A percentile compares a stretch with the other conserved stretches of the same genome.
Evolutionary conservation across 2,113 vertebrate species (phyloP).

Genomic region (Geothlypis trichas): DNA sequence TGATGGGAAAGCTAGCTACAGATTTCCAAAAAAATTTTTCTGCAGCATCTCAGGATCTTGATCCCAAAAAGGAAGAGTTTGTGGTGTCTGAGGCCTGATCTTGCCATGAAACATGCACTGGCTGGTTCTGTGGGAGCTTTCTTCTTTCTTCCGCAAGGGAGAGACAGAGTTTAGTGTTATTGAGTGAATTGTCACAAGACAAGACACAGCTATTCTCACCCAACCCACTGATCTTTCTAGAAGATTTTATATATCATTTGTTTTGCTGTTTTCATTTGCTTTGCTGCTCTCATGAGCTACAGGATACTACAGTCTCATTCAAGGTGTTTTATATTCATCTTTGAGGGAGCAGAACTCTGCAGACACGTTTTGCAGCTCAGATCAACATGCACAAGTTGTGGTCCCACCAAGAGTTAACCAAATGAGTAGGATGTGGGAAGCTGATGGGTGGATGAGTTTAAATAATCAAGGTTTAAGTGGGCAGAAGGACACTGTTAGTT

Average conservation of each 20-base stretch:
- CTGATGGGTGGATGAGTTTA: neutral
- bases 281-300: neutral
- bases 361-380: neutral
- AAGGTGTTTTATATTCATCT: neutral
- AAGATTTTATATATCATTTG: neutral
- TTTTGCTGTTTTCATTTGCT: neutral
- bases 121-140: neutral
- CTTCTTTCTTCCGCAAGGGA: neutral
- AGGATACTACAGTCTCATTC: neutral
- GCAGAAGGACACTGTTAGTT: neutral
- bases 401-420: neutral
- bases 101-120: neutral
- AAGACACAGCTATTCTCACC: constrained; percentile 6
- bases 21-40: neutral
- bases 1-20: neutral
- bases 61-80: neutral
- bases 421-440: neutral
- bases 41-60: neutral
- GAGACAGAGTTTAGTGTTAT: neutral
- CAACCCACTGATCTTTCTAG: constrained; percentile 43
- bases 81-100: constrained; percentile 6
- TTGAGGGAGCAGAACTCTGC: neutral
- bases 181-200: constrained; percentile 14
- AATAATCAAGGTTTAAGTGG: neutral
- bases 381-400: neutral